A percentile compares a stretch with the other conserved stretches of the same genome.
Evolutionary conservation across 2,888 invertebrate genomes (phyloP).

Genomic region (Allygus modestus): DNA sequence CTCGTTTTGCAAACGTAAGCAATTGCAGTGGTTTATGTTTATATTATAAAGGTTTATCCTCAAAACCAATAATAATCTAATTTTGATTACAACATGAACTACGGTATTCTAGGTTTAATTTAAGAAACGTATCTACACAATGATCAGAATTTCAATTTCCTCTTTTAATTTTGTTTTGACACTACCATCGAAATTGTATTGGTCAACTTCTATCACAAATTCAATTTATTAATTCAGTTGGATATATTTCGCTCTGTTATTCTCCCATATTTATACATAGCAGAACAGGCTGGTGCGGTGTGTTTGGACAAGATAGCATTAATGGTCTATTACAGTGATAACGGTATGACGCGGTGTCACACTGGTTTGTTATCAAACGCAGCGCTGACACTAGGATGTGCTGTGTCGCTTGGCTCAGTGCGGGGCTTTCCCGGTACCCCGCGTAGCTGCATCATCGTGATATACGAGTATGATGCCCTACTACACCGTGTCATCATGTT

Average conservation of each 20-base stretch:
- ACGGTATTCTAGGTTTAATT: too few species aligned
- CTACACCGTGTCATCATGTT: neutral
- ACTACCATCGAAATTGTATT: too few species aligned
- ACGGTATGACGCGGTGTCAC: constrained; percentile 13
- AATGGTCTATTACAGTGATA: constrained; percentile 13
- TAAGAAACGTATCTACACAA: too few species aligned
- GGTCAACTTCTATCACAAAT: too few species aligned
- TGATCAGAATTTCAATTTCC: too few species aligned
- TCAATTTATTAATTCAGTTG: neutral
- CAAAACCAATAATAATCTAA: too few species aligned
- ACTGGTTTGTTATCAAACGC: neutral
- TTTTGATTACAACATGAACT: too few species aligned
- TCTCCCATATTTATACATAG: neutral
- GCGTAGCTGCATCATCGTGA: neutral
- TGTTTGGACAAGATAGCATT: constrained; percentile 16
- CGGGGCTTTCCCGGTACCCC: neutral
- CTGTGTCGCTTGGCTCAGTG: neutral
- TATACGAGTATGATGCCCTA: neutral
- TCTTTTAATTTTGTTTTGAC: too few species aligned
- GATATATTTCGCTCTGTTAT: neutral
- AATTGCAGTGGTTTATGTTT: too few species aligned
- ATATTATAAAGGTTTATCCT: too few species aligned
- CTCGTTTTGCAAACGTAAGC: too few species aligned
- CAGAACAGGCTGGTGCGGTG: neutral
- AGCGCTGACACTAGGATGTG: neutral